These are phyloP conservation scores for Cottus gobio DNA, from an alignment of 2,113 vertebrate genomes.

Conservation along the genomic window DNA sequence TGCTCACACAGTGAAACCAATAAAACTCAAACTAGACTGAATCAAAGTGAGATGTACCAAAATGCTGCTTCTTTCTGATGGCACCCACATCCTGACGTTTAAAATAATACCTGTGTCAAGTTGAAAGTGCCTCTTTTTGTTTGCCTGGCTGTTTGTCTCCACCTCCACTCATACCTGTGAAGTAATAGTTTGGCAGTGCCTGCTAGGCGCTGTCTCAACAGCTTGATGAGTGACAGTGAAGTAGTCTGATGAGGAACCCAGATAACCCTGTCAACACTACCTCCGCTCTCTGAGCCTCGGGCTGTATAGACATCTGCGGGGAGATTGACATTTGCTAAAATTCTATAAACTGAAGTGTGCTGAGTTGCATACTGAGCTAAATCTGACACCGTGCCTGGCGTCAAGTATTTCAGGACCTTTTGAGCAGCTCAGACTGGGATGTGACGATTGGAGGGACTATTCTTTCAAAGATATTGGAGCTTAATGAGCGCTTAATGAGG, in stretches of 20 bases:
- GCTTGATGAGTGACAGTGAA: slow-evolving; percentile 65
- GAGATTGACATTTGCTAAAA: slow-evolving; percentile 58
- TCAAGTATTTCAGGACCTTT: background rate
- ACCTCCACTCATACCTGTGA: slow-evolving; percentile 48
- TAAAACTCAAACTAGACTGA: background rate
- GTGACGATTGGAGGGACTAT: slow-evolving; percentile 25
- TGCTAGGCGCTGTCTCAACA: slow-evolving; percentile 65
- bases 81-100: background rate
- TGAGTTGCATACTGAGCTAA: slow-evolving; percentile 30
- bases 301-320: slow-evolving; percentile 45
- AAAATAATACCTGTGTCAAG: slow-evolving; percentile 24
- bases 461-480: slow-evolving; percentile 23
- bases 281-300: slow-evolving; percentile 47
- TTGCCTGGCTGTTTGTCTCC: slow-evolving; percentile 11
- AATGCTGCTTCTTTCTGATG: slow-evolving; percentile 2
- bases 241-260: slow-evolving; percentile 60
- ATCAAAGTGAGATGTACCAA: background rate
- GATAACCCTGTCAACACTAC: slow-evolving; percentile 64
- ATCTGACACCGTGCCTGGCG: background rate
- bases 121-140: slow-evolving; percentile 23
- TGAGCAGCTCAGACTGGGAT: slow-evolving; percentile 1
- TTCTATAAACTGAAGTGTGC: slow-evolving; percentile 42
- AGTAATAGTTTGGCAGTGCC: slow-evolving; percentile 50
- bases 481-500: slow-evolving; percentile 5
- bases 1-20: background rate